These are phyloP conservation scores for Parazoanthus swiftii DNA, from an alignment of 92 coral and sea anemone genomes.

Conservation along the genomic window DNA sequence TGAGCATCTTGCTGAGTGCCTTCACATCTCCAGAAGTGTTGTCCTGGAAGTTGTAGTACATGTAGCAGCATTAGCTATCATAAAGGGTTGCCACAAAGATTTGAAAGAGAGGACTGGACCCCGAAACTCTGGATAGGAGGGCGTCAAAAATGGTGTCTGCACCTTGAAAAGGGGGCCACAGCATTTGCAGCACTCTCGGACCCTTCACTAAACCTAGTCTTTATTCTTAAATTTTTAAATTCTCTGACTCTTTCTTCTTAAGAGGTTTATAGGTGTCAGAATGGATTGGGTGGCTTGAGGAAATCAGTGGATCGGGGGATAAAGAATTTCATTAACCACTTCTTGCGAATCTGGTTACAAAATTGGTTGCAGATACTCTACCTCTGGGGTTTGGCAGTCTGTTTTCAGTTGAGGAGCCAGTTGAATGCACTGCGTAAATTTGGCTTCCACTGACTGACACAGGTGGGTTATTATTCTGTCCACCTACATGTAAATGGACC, in stretches of 20 bases:
- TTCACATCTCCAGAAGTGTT: constrained; percentile 50
- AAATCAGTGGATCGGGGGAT: not conserved
- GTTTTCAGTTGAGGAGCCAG: constrained; percentile 47
- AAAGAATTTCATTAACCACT: too few relatives aligned
- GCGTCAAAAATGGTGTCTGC: not conserved
- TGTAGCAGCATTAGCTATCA: not conserved
- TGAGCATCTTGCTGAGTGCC: constrained; percentile 71
- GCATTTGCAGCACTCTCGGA: too few relatives aligned
- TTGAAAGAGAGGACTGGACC: too few relatives aligned
- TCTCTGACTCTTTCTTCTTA: too few relatives aligned
- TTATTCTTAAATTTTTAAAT: too few relatives aligned
- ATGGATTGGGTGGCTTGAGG: not conserved
- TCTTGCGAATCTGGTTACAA: too few relatives aligned
- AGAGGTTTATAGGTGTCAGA: too few relatives aligned
- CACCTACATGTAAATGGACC: constrained; percentile 19
- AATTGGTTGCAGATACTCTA: not conserved
- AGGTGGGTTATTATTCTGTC: constrained; percentile 64
- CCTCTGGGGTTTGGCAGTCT: constrained; percentile 14
- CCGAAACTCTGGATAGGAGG: not conserved
- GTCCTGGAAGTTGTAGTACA: constrained; percentile 26
- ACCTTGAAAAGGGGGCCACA: too few relatives aligned
- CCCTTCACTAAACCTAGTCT: too few relatives aligned
- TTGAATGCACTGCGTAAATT: constrained; percentile 63
- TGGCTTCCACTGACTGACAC: constrained; percentile 73
- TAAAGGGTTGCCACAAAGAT: not conserved